Percentiles rank a stretch among this genome's conserved stretches.
phyloP scores from a whole-genome alignment of 2,113 vertebrate genomes.

The Probosciger aterrimus region DNA sequence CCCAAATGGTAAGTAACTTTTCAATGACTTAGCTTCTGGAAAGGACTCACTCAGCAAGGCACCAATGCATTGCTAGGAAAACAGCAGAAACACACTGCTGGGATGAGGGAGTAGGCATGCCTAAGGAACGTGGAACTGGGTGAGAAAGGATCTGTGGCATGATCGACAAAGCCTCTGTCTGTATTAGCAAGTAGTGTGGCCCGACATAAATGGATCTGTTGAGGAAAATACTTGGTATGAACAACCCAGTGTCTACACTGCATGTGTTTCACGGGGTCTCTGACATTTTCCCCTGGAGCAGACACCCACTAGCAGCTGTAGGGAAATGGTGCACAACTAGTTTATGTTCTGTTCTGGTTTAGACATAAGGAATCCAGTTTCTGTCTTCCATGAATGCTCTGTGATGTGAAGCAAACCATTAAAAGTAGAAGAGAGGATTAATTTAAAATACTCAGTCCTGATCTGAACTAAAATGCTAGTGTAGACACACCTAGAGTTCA shows the following conservation, averaged over 20 bases:
- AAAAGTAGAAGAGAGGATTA: neutral
- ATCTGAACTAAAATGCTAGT: neutral
- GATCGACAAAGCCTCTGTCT: accelerated
- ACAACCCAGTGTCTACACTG: neutral
- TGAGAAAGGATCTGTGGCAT: neutral
- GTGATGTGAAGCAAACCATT: neutral
- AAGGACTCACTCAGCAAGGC: neutral
- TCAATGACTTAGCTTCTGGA: neutral
- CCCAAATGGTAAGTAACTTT: neutral
- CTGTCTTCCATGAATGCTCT: neutral
- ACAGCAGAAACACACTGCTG: neutral
- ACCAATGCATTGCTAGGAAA: neutral
- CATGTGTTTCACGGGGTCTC: neutral
- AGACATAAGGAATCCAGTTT: neutral
- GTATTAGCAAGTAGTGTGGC: neutral
- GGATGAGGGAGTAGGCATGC: neutral
- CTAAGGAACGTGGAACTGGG: neutral
- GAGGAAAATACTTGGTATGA: neutral
- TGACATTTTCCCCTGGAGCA: neutral
- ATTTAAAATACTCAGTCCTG: neutral
- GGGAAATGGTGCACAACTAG: neutral
- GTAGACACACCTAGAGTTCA: neutral
- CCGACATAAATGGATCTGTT: neutral
- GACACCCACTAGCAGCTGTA: neutral
- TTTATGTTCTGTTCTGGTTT: neutral